phyloP scores from a whole-genome alignment of 1,140 invertebrate genomes.

The Macrosteles quadrilineatus region DNA sequence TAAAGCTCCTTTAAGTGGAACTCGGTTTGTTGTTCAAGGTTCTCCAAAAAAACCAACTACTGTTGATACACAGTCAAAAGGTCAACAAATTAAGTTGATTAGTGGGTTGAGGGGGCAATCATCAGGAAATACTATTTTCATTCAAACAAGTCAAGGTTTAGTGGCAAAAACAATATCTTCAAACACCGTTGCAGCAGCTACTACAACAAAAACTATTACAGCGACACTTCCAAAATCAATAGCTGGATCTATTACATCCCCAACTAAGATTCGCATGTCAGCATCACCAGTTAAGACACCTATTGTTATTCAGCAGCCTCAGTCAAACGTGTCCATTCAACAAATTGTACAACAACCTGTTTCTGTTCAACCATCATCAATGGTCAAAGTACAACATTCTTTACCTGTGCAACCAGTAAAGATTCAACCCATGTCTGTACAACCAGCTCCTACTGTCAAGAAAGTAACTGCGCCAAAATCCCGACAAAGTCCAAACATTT shows the following conservation, averaged over 20 bases:
- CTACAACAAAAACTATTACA: neutral
- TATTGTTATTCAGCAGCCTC: slow-evolving; percentile 2
- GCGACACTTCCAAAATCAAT: neutral
- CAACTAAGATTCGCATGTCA: neutral
- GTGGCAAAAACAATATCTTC: slow-evolving; percentile 2
- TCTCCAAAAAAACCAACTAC: slow-evolving; percentile 25
- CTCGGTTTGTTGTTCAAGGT: slow-evolving; percentile 27
- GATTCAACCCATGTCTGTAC: neutral
- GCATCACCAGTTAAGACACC: neutral
- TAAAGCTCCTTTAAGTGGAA: slow-evolving; percentile 24
- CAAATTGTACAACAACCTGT: slow-evolving; percentile 10
- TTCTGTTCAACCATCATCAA: neutral
- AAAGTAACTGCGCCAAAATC: slow-evolving; percentile 25
- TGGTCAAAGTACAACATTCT: neutral
- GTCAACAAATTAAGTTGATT: slow-evolving; percentile 22
- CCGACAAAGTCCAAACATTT: slow-evolving; percentile 36
- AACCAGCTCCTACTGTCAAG: neutral
- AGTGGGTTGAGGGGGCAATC: neutral
- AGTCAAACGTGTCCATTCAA: neutral
- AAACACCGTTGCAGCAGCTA: neutral
- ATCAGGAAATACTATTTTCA: slow-evolving; percentile 14
- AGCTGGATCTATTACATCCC: neutral
- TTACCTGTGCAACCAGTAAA: neutral
- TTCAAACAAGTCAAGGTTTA: slow-evolving; percentile 23
- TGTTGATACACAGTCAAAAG: slow-evolving; percentile 17